These are phyloP conservation scores for Colaptes auratus DNA, from an alignment of 2,113 vertebrate species.

Conservation along the genomic window DNA sequence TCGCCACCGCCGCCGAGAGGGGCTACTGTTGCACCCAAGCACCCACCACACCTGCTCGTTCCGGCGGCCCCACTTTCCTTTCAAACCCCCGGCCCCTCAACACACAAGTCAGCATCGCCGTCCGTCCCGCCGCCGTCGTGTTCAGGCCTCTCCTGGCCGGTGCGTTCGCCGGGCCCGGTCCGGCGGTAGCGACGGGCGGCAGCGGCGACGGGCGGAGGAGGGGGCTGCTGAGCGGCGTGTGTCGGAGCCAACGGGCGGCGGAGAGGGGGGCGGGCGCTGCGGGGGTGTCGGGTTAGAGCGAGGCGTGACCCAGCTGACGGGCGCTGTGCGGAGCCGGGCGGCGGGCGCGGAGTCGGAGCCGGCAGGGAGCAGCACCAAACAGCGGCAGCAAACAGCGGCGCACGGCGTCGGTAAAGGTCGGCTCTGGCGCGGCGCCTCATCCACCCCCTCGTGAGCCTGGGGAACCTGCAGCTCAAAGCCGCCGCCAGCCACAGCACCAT, in stretches of 20 bases:
- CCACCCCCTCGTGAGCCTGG: slow-evolving; percentile 79
- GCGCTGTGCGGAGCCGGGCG: slow-evolving; percentile 55
- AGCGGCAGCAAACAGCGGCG: background rate
- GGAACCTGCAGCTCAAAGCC: slow-evolving; percentile 84
- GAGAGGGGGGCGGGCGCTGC: slow-evolving; percentile 66
- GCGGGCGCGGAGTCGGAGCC: background rate
- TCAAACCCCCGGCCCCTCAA: background rate
- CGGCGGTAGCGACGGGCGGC: background rate
- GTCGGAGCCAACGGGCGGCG: slow-evolving; percentile 36
- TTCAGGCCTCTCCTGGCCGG: background rate
- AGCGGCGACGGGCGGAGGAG: background rate
- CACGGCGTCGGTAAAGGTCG: slow-evolving; percentile 23
- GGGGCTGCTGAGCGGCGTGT: slow-evolving; percentile 30
- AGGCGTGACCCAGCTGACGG: slow-evolving; percentile 81
- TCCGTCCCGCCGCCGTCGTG: background rate
- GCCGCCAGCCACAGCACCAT: slow-evolving; percentile 78
- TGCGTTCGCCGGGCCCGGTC: background rate
- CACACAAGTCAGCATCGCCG: background rate
- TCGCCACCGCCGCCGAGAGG: background rate
- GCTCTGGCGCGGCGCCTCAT: slow-evolving; percentile 45
- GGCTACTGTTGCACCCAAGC: background rate
- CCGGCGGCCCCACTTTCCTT: no score
- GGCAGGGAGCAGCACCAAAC: background rate
- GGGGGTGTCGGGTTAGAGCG: slow-evolving; percentile 74
- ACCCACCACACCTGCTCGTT: background rate